These are phyloP conservation scores for Drosophila kambysellisi DNA, from an alignment of 2,888 invertebrate species.

Conservation along the genomic window DNA sequence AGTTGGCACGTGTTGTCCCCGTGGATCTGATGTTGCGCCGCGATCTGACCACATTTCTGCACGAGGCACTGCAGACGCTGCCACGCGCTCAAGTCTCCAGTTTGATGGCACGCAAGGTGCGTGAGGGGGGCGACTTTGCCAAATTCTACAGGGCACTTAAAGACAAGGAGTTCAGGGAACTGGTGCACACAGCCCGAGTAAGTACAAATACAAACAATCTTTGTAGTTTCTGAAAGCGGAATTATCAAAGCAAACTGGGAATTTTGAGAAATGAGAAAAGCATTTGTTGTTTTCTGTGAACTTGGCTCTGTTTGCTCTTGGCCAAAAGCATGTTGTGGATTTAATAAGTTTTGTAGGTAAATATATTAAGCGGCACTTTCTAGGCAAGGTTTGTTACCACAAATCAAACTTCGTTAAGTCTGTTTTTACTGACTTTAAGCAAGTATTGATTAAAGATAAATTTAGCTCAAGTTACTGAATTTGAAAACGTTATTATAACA, in stretches of 20 bases:
- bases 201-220: constrained; percentile 22
- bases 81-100: constrained; percentile 70
- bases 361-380: too few species aligned
- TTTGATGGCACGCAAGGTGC: constrained; percentile 71
- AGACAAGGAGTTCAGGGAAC: constrained; percentile 61
- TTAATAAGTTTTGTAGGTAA: too few species aligned
- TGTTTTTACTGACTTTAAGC: too few species aligned
- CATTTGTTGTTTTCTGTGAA: not conserved
- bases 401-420: too few species aligned
- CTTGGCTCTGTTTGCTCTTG: not conserved
- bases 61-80: constrained; percentile 66
- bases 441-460: too few species aligned
- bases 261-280: not conserved
- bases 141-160: constrained; percentile 70
- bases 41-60: constrained; percentile 71
- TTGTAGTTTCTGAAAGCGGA: not conserved
- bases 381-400: too few species aligned
- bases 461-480: too few species aligned
- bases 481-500: not conserved
- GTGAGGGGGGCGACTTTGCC: constrained; percentile 71
- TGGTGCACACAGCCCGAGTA: constrained; percentile 71
- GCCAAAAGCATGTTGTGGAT: not conserved
- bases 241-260: not conserved
- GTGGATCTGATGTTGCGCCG: constrained; percentile 71
- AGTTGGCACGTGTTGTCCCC: constrained; percentile 72